Conservation (phyloP, 2,888 invertebrate genomes). For the Hypena proboscidalis region DNA sequence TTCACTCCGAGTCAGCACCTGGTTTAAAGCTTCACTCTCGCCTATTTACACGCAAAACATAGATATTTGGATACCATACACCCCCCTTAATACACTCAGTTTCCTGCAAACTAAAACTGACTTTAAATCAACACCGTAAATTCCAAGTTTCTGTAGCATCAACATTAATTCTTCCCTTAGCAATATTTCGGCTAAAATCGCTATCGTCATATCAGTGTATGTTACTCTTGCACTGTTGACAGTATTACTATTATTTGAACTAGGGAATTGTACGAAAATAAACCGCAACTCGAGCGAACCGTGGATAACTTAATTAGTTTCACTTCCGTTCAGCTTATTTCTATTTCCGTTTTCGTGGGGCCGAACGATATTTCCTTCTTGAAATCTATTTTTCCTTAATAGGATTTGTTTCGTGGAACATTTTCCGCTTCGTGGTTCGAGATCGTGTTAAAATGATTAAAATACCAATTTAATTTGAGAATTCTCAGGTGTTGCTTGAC, state of each 20-base stretch:
- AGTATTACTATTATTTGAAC: conserved; percentile 78
- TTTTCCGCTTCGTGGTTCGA: conserved; percentile 54
- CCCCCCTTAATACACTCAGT: conserved; percentile 60
- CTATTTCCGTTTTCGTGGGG: conserved; percentile 81
- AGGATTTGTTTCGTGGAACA: conserved; percentile 68
- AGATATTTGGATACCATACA: conserved; percentile 76
- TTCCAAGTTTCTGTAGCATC: conserved; percentile 44
- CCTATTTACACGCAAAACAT: conserved; percentile 82
- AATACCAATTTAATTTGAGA: conserved; percentile 55
- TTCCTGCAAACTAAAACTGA: conserved; percentile 45
- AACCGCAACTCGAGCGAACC: conserved; percentile 72
- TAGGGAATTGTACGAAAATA: conserved; percentile 78
- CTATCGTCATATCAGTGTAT: conserved; percentile 74
- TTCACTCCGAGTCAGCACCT: conserved; percentile 75
- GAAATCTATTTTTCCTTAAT: conserved; percentile 78
- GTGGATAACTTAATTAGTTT: conserved; percentile 84
- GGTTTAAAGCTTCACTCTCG: conserved; percentile 77
- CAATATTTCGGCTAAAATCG: conserved; percentile 68
- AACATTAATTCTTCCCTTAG: conserved; percentile 55
- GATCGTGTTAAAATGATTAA: conserved; percentile 64
- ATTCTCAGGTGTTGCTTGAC: conserved; percentile 46
- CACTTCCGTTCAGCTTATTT: conserved; percentile 82
- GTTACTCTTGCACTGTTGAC: conserved; percentile 76
- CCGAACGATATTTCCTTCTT: conserved; percentile 73
- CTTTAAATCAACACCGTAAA: conserved; percentile 44